Base-by-base conservation (phyloP, 2,888 invertebrate species). In the Tenthredo notha region DNA sequence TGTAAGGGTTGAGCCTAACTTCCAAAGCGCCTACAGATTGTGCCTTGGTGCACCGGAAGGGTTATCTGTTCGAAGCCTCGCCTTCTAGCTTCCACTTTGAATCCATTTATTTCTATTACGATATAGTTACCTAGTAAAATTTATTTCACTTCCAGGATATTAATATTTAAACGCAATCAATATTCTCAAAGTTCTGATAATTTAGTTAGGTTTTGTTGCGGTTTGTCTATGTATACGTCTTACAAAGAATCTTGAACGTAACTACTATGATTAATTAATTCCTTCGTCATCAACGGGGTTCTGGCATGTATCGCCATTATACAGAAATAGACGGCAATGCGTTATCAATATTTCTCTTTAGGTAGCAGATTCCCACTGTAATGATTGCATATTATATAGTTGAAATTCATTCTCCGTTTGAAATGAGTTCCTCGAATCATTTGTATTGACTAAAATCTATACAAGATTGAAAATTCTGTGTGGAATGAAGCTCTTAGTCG, bases 81-180 rank as follows among this genome's bases (percentile, higher is more conserved):
- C 80, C 80, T 40, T 80, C 40, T 37, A 7, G 7, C 54, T 61
- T 58, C 21, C 6, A 40, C 21, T 43, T 74, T 21, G 72, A 77
- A 54, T 54, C 77, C 77, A 77, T 77, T 77, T 77, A 54, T 77
- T 54, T 77, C 77, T n/a, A 33, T 77, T 50, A 77, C 54, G 29
- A 54, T 47, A 33, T 78, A 78, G 54, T 18, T 37, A 0, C 58
- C 50, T 18, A 58, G n/a, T 54, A n/a, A 78, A 78, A 78, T 78
- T 58, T 37, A 78, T 78, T 54, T 33, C 25, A 80, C 58, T 80
- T 61, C 29, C 21, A 21, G 21, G 29, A 25, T 40, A 80, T 61
- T 33, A 58, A 80, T 21, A 40, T 80, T 80, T 61, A 7, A 25
- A 80, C 37, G 12, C 9, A 37, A 61, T 80, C 58, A 61, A 80